Evolutionary conservation across 2,888 invertebrate genomes (phyloP).

Genomic region (Onchidella celtica): DNA sequence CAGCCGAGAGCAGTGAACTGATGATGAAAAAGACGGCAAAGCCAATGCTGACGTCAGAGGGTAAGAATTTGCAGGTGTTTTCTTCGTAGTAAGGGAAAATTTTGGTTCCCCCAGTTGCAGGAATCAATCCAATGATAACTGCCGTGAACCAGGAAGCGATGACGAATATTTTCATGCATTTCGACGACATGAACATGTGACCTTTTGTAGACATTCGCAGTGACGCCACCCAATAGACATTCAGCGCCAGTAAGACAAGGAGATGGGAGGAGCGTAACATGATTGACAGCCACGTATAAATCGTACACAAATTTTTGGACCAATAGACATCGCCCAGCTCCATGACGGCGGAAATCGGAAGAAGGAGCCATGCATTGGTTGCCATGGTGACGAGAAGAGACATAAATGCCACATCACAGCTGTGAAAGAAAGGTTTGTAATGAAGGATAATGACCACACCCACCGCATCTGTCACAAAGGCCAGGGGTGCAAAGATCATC

Average conservation of each 20-base stretch:
- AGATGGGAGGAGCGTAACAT: slow-evolving; percentile 45
- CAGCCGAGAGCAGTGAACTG: slow-evolving; percentile 55
- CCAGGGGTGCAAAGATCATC: slow-evolving; percentile 65
- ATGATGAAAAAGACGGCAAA: slow-evolving; percentile 63
- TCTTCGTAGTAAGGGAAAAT: slow-evolving; percentile 44
- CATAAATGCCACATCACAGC: slow-evolving; percentile 67
- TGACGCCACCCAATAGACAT: slow-evolving; percentile 51
- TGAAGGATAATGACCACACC: slow-evolving; percentile 64
- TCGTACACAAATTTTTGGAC: slow-evolving; percentile 45
- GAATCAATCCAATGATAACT: slow-evolving; percentile 40
- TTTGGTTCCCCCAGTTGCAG: slow-evolving; percentile 41
- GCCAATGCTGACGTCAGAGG: slow-evolving; percentile 61
- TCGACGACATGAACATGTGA: slow-evolving; percentile 40
- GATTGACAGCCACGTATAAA: slow-evolving; percentile 49
- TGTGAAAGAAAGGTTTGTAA: slow-evolving; percentile 66
- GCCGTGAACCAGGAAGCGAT: slow-evolving; percentile 41
- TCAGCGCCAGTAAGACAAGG: slow-evolving; percentile 46
- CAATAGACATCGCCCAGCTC: slow-evolving; percentile 51
- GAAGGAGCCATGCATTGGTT: slow-evolving; percentile 59
- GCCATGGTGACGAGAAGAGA: slow-evolving; percentile 65
- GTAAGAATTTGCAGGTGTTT: slow-evolving; percentile 61
- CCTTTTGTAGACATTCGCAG: slow-evolving; percentile 43
- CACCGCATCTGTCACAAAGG: slow-evolving; percentile 62
- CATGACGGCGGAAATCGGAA: slow-evolving; percentile 63
- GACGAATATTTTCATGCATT: slow-evolving; percentile 34